phyloP scores from a whole-genome alignment of 1,140 invertebrate genomes.

The Catajapyx aquilonaris region DNA sequence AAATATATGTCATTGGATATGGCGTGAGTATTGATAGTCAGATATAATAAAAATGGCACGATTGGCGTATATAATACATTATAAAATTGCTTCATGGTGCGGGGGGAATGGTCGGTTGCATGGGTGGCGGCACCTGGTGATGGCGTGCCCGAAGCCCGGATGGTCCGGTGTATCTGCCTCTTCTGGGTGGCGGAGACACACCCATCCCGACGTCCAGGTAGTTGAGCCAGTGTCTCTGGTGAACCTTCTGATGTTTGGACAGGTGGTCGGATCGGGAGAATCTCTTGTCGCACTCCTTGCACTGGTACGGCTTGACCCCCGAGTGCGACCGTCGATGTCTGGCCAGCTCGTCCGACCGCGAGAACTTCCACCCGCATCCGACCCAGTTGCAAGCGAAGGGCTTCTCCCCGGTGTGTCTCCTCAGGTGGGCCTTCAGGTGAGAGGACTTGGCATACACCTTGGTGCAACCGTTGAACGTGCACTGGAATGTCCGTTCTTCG shows the following conservation, averaged over 20 bases:
- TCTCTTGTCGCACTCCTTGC: conserved; percentile 57
- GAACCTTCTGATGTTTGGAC: conserved; percentile 72
- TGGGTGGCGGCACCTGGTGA: no score
- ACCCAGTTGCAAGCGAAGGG: conserved; percentile 79
- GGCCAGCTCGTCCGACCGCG: conserved; percentile 77
- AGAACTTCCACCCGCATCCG: conserved; percentile 85
- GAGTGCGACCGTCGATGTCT: conserved; percentile 60
- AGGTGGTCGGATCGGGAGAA: conserved; percentile 80
- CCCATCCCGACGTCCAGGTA: no score
- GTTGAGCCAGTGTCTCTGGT: conserved; percentile 18
- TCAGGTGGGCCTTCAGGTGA: conserved; percentile 51
- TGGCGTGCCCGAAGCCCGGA: no score
- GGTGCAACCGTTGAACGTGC: conserved; percentile 42
- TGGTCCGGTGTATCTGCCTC: no score
- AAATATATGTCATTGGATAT: no score
- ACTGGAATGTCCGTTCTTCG: conserved; percentile 28
- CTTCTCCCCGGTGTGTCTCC: conserved; percentile 66
- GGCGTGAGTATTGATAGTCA: no score
- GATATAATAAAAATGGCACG: no score
- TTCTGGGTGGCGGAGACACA: no score
- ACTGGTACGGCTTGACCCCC: conserved; percentile 69
- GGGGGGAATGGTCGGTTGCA: no score
- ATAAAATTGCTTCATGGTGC: no score
- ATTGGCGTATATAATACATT: no score
- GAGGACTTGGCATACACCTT: conserved; percentile 63